Evolutionary conservation across 2,113 vertebrate species (phyloP).

Genomic region (Columba janthina): DNA sequence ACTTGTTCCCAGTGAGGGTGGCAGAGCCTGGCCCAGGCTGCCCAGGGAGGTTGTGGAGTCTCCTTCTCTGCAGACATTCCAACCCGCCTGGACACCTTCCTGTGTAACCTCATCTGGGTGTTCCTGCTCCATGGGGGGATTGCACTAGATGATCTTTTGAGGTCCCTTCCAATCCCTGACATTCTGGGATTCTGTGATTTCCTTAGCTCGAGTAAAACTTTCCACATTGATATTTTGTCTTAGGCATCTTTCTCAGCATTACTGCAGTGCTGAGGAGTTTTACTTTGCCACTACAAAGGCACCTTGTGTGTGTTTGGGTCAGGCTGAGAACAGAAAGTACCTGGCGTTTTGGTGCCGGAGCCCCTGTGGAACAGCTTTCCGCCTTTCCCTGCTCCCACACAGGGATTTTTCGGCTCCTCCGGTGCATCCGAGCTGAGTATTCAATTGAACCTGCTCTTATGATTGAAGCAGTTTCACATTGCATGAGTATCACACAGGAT

Average conservation of each 20-base stretch:
- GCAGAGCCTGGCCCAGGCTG: too few relatives aligned
- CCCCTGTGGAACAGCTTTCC: background rate
- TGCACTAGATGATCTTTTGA: too few relatives aligned
- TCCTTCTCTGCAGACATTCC: too few relatives aligned
- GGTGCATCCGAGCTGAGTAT: rapidly evolving
- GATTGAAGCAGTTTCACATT: background rate
- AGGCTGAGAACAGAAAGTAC: background rate
- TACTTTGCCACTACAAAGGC: background rate
- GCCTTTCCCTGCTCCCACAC: background rate
- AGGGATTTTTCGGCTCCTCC: rapidly evolving
- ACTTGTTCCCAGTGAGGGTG: too few relatives aligned
- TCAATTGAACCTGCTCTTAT: background rate
- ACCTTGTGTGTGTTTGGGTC: rapidly evolving
- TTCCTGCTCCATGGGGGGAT: too few relatives aligned
- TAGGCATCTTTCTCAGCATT: background rate
- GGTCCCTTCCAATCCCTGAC: too few relatives aligned
- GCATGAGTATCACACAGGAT: background rate
- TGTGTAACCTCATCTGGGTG: too few relatives aligned
- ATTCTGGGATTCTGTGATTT: background rate
- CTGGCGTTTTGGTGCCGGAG: background rate
- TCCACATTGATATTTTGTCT: rapidly evolving
- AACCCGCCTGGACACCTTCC: too few relatives aligned
- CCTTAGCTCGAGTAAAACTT: background rate
- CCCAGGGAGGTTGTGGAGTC: too few relatives aligned
- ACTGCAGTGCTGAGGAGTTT: background rate